A percentile compares a stretch with the other conserved stretches of the same genome.
phyloP scores from a whole-genome alignment of 1,140 invertebrate species.

The Lepidurus arcticus region DNA sequence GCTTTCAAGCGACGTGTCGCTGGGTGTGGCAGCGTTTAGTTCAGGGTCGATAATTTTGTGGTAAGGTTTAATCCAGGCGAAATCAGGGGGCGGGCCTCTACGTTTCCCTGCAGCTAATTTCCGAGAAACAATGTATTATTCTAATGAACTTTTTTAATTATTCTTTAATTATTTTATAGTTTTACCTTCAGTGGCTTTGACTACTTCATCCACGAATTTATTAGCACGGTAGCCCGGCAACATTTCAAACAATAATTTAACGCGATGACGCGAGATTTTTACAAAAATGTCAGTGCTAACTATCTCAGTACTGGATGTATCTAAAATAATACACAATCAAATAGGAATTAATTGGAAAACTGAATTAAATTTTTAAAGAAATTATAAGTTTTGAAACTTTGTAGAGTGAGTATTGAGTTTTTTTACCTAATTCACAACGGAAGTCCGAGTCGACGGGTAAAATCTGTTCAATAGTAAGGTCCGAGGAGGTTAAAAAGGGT shows the following conservation, averaged over 20 bases:
- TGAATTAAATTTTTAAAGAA: constrained; percentile 27
- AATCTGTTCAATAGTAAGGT: constrained; percentile 63
- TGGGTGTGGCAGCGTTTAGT: constrained; percentile 43
- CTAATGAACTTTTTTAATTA: background rate
- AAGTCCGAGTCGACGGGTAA: constrained; percentile 69
- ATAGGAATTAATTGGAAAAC: constrained; percentile 36
- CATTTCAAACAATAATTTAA: constrained; percentile 58
- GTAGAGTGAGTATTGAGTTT: constrained; percentile 30
- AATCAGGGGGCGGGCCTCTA: constrained; percentile 42
- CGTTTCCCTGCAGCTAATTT: constrained; percentile 41
- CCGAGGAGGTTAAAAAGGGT: constrained; percentile 59
- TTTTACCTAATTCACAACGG: constrained; percentile 65
- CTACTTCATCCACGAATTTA: constrained; percentile 54
- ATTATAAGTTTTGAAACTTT: too few relatives aligned
- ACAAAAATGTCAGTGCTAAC: constrained; percentile 53
- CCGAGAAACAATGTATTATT: background rate
- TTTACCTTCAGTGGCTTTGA: constrained; percentile 53
- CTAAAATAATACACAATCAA: constrained; percentile 43
- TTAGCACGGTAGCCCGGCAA: constrained; percentile 56
- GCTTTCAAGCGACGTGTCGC: constrained; percentile 4
- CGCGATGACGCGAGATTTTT: constrained; percentile 53
- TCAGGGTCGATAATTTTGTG: constrained; percentile 40
- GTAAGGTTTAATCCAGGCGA: constrained; percentile 42
- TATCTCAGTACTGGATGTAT: constrained; percentile 50
- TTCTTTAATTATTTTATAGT: background rate